These are phyloP conservation scores for Gopherus evgoodei DNA, from an alignment of 2,113 vertebrate genomes.

Conservation along the genomic window DNA sequence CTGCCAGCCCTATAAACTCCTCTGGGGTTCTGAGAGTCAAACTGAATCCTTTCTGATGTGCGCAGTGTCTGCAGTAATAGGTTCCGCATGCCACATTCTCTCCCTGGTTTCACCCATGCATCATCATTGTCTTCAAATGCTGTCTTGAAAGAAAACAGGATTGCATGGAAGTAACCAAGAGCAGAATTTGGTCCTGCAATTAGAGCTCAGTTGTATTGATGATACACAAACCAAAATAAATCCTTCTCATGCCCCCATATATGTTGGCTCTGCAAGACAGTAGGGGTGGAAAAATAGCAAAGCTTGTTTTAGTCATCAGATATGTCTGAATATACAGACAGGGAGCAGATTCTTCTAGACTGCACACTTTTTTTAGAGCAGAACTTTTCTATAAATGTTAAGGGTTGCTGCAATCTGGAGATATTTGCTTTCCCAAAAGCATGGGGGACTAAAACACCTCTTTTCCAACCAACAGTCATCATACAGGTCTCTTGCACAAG, in stretches of 20 bases:
- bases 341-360: neutral
- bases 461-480: neutral
- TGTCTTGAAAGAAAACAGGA: neutral
- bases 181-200: constrained; percentile 5
- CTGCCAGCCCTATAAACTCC: neutral
- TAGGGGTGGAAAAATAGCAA: neutral
- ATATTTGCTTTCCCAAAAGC: neutral
- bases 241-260: neutral
- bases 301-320: neutral
- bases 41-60: neutral
- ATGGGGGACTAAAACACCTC: neutral
- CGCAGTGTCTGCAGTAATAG: neutral
- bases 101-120: neutral
- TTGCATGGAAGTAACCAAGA: neutral
- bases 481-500: neutral
- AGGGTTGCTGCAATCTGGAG: neutral
- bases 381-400: neutral
- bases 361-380: neutral
- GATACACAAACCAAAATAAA: neutral
- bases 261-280: neutral
- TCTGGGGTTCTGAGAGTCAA: neutral
- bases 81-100: neutral
- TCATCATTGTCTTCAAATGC: neutral
- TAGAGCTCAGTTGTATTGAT: neutral
- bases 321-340: neutral